A percentile compares a stretch with the other conserved stretches of the same genome.
Evolutionary conservation across 2,797 vertebrate genomes (phyloP).

Genomic region (Enteromius fasciolatus): DNA sequence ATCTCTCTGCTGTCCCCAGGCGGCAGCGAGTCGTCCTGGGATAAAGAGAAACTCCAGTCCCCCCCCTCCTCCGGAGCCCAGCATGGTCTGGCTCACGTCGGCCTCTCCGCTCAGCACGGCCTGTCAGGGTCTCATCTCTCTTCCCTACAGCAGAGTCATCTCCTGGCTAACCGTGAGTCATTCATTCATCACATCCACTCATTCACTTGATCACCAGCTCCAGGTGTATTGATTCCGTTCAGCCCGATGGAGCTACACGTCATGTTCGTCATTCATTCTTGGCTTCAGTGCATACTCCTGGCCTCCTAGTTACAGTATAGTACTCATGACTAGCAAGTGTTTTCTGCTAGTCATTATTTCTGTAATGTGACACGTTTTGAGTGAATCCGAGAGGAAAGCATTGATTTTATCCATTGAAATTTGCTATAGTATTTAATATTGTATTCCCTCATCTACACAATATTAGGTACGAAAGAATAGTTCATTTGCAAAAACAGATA

Average conservation of each 20-base stretch:
- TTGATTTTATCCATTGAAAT: neutral
- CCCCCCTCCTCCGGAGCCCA: constrained; percentile 77
- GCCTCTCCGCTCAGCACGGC: constrained; percentile 74
- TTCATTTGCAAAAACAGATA: too few relatives aligned
- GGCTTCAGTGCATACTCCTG: neutral
- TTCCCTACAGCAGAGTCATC: constrained; percentile 84
- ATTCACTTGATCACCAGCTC: constrained; percentile 6
- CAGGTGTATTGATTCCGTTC: neutral
- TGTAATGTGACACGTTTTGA: neutral
- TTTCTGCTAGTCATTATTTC: neutral
- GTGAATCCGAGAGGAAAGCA: neutral
- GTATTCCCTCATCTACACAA: neutral
- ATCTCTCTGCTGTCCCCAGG: constrained; percentile 70
- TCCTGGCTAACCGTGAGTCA: constrained; percentile 87
- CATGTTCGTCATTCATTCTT: neutral
- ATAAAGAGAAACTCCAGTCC: constrained; percentile 88
- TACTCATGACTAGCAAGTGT: neutral
- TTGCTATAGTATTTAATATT: neutral
- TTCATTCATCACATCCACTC: constrained; percentile 34
- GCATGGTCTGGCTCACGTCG: constrained; percentile 76
- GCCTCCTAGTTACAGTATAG: neutral
- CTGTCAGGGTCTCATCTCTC: constrained; percentile 79
- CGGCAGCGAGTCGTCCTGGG: constrained; percentile 88
- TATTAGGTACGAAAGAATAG: neutral
- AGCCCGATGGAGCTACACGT: neutral